Conservation (phyloP, 2,113 vertebrate genomes). For the Cyphomyrus plagiostoma region DNA sequence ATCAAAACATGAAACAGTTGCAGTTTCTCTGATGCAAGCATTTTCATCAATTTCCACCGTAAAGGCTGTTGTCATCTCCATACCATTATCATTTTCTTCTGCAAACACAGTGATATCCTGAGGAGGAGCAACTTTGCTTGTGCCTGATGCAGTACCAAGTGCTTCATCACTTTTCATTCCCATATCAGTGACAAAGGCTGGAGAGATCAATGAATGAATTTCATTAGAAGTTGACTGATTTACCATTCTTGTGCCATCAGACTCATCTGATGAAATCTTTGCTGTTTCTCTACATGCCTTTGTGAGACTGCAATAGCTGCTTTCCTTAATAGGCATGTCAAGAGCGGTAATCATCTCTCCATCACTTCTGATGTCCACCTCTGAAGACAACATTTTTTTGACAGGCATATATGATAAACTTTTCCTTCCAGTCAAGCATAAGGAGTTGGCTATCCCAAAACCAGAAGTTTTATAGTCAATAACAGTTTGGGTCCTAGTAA, state of each 20-base stretch:
- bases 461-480: background rate
- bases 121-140: background rate
- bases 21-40: background rate
- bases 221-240: background rate
- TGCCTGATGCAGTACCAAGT: background rate
- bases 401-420: background rate
- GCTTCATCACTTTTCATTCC: constrained; percentile 24
- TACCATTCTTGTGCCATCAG: background rate
- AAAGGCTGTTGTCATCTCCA: constrained; percentile 39
- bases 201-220: constrained; percentile 10
- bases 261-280: constrained; percentile 25
- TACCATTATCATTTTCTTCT: constrained; percentile 29
- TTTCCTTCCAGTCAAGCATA: constrained; percentile 6
- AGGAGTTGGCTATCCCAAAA: background rate
- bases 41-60: constrained; percentile 8
- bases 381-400: constrained; percentile 26
- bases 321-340: constrained; percentile 11
- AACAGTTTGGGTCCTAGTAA: background rate
- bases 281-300: background rate
- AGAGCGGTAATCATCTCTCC: constrained; percentile 16
- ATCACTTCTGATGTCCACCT: constrained; percentile 21
- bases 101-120: constrained; percentile 37
- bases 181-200: constrained; percentile 24
- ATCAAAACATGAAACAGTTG: background rate
- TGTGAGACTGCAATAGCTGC: background rate